Evolutionary conservation across 2,797 vertebrate genomes (phyloP), one percentile per base, ranked within the genome.

Genomic region (Danio tinwini): DNA sequence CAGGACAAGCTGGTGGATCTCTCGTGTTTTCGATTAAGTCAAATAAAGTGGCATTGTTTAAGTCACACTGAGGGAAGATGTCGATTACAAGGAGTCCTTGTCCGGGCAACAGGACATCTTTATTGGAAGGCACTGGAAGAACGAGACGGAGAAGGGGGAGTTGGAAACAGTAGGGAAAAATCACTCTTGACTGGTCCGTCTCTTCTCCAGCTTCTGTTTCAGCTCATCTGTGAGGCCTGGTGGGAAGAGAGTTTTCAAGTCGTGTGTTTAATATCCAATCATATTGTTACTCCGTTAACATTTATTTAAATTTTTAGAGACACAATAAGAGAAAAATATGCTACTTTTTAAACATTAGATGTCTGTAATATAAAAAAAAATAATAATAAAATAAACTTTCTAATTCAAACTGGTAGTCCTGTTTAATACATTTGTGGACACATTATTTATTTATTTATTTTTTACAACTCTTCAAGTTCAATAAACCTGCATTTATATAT

Each of bases 151-250:
- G 68, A 67, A 59, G 70, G 37, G 72, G 81, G 74, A 68, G 81
- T 21, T 67, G 59, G 11, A 68, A 45, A 82, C 37, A 64, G 40
- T 49, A 53, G 37, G 12, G 78, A 10, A 16, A 47, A 55, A 40
- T 93, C 85, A 94, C 58, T 95, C 92, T 82, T 94, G 92, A 84
- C 90, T 92, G 83, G 88, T 90, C 84, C 91, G 92, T 76, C 94
- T 92, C 87, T 91, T 93, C 85, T 94, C 93, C 86, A 95, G 90
- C 81, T 93, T 95, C 79, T 92, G 71, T 86, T 93, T 94, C 10
- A 95, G 92, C 68, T 95, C 94, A 70, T 94, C 94, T 1, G 93
- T 94, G 78, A 95, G 88, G n/a, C 89, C 94, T 94, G 89, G 40
- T 71, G 72, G 70, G 9, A 49, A 70, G 14, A 61, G 19, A 29